These are phyloP conservation scores for Ophonus ardosiacus DNA, from an alignment of 2,888 invertebrate genomes.

Conservation along the genomic window DNA sequence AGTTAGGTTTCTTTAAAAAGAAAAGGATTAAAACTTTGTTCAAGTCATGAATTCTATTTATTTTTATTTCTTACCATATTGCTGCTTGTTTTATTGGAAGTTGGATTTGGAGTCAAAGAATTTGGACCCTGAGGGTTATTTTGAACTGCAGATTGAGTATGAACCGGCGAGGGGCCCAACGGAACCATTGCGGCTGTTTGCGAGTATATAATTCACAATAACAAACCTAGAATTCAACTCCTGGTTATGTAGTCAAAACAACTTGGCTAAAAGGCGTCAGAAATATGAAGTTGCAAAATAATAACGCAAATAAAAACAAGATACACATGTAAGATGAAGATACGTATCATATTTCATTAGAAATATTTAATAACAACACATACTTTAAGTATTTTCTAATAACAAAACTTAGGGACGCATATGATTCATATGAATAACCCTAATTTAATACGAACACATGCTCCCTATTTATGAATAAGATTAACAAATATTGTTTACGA, in stretches of 20 bases:
- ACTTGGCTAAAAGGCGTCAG: slow-evolving; percentile 65
- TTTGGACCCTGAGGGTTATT: slow-evolving; percentile 76
- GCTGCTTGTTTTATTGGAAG: slow-evolving; percentile 79
- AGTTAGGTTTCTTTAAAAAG: slow-evolving; percentile 94
- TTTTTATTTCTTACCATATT: slow-evolving; percentile 72
- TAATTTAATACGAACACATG: slow-evolving; percentile 54
- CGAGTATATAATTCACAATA: neutral
- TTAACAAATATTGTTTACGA: neutral
- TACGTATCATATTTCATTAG: neutral
- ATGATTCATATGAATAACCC: slow-evolving; percentile 40
- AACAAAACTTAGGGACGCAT: slow-evolving; percentile 28
- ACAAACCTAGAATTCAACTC: slow-evolving; percentile 70
- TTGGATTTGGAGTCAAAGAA: slow-evolving; percentile 77
- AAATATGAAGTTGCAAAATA: neutral
- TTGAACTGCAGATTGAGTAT: slow-evolving; percentile 74
- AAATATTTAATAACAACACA: slow-evolving; percentile 1
- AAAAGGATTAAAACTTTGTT: slow-evolving; percentile 46
- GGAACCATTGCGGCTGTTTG: slow-evolving; percentile 80
- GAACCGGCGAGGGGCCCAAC: slow-evolving; percentile 82
- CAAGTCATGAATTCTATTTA: neutral
- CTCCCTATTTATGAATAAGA: slow-evolving; percentile 10
- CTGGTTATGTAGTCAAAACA: slow-evolving; percentile 54
- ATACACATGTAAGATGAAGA: neutral
- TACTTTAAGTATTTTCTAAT: slow-evolving; percentile 2
- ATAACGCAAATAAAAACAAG: neutral